Evolutionary conservation across 2,113 vertebrate species (phyloP), one percentile per base, ranked within the genome.

Genomic region (Stercorarius parasiticus): DNA sequence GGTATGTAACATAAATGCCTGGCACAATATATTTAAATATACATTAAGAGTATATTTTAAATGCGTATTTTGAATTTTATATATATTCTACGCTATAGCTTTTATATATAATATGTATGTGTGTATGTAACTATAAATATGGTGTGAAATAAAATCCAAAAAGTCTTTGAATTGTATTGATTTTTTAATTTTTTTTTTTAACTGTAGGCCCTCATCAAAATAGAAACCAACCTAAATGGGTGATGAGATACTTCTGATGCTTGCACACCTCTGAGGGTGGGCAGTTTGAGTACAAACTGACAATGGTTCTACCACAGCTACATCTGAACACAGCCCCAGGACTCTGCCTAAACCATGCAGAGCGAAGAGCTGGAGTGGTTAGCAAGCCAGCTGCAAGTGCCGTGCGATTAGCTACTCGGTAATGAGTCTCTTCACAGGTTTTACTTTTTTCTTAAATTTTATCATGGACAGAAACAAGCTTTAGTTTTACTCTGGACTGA

Each of bases 251-350:
- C 21, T 50, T 67, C 20, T 23, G 22, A 59, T 55, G 30, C n/a
- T 80, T 9, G 3, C 43, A 25, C 38, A 72, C 2, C 15, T 81
- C 58, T 10, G 13, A 66, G 50, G 43, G n/a, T 45, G 4, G 2
- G 45, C 25, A 90, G 62, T 70, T 82, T 30, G 30, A 47, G 6
- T 66, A 77, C 0, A 0, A 65, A 70, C 21, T 61, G 34, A 40
- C 1, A 9, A 22, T 0, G 1, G 15, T 1, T 32, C 64, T 71
- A 42, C 18, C 32, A 81, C 19, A 42, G 50, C 14, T 49, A 8
- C 9, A 3, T 21, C 17, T 45, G 56, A 55, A 27, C 13, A 29
- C 22, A 65, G 67, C 8, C 25, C 27, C 66, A 66, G 58, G 53
- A 20, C 42, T 67, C 30, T n/a, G 55, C 27, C 52, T 64, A 53